phyloP scores from a whole-genome alignment of 1,140 invertebrate species.

The Coelopa frigida region DNA sequence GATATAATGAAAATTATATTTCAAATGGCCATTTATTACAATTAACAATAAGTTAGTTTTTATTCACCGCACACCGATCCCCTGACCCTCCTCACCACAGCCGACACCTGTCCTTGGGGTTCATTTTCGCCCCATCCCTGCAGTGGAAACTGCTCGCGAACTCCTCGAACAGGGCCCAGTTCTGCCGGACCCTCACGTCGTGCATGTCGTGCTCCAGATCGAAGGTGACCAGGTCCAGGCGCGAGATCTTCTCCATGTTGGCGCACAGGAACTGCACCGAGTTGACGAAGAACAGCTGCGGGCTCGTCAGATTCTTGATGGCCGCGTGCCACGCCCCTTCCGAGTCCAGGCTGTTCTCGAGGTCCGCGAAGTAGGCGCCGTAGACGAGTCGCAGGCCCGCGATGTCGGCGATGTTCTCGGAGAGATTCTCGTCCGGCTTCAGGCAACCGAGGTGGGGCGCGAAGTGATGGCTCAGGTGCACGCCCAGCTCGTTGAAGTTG shows the following conservation, averaged over 20 bases:
- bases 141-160: slow-evolving; percentile 24
- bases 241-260: slow-evolving; percentile 19
- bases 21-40: too few relatives aligned
- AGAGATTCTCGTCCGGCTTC: slow-evolving; percentile 10
- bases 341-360: not conserved
- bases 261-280: slow-evolving; percentile 29
- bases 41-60: too few relatives aligned
- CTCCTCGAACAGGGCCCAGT: slow-evolving; percentile 27
- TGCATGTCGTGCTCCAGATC: slow-evolving; percentile 23
- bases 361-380: slow-evolving; percentile 17
- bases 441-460: slow-evolving; percentile 18
- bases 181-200: slow-evolving; percentile 24
- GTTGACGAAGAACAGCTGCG: slow-evolving; percentile 27
- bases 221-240: not conserved
- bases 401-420: slow-evolving; percentile 26
- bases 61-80: too few relatives aligned
- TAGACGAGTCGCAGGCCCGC: slow-evolving; percentile 22
- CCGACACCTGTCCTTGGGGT: slow-evolving; percentile 16
- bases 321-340: not conserved
- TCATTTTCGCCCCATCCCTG: slow-evolving; percentile 18
- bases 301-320: slow-evolving; percentile 7
- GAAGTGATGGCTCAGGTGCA: slow-evolving; percentile 20
- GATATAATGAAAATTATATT: too few relatives aligned
- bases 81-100: slow-evolving; percentile 16
- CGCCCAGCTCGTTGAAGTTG: slow-evolving; percentile 21